Conservation (phyloP, 1,140 invertebrate genomes). For the Xylocopa sonorina region DNA sequence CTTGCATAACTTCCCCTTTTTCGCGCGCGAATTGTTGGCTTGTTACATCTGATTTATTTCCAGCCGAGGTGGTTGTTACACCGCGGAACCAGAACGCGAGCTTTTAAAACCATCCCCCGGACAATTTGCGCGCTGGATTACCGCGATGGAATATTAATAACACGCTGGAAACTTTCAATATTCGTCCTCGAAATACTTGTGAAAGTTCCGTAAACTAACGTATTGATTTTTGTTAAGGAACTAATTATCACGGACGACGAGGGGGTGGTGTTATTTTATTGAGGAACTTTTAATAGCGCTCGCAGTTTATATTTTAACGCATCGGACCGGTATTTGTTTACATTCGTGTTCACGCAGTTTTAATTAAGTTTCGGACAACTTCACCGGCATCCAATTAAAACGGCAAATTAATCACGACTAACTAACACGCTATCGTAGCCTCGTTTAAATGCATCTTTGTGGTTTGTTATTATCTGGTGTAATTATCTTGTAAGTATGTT, state of each 20-base stretch:
- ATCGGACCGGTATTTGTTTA: neutral
- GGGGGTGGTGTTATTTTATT: too few species aligned
- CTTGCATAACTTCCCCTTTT: constrained; percentile 12
- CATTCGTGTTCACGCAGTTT: neutral
- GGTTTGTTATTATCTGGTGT: neutral
- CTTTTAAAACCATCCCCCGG: neutral
- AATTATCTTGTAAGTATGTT: neutral
- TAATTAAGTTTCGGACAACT: neutral
- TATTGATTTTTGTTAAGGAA: too few species aligned
- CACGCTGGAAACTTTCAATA: too few species aligned
- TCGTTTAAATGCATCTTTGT: neutral
- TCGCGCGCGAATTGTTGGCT: constrained; percentile 8
- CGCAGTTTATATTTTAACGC: too few species aligned
- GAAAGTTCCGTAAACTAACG: too few species aligned
- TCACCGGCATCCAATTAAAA: neutral
- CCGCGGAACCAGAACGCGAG: neutral
- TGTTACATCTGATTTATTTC: constrained; percentile 21
- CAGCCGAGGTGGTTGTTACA: neutral
- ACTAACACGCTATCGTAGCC: neutral
- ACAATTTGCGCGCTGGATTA: neutral
- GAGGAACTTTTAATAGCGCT: too few species aligned
- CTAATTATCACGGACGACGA: too few species aligned
- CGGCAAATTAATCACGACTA: constrained; percentile 1
- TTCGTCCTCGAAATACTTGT: too few species aligned
- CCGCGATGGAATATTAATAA: too few species aligned